Percentiles rank a stretch among this genome's conserved stretches.
These are phyloP conservation scores for Simalia tracyae DNA, from an alignment of 2,797 vertebrate genomes.

Conservation along the genomic window DNA sequence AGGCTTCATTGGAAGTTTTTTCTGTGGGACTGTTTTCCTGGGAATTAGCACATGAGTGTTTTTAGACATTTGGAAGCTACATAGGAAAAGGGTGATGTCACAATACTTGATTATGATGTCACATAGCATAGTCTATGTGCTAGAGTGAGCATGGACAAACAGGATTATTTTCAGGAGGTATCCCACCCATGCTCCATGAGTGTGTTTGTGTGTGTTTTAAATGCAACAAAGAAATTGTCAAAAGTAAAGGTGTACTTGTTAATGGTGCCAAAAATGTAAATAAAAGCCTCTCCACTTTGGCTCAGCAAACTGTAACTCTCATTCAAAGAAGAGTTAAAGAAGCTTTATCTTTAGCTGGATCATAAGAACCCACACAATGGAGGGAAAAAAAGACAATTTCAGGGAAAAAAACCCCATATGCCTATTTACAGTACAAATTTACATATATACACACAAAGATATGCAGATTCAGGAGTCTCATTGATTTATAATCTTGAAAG, in stretches of 20 bases:
- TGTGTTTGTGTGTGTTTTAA: not conserved
- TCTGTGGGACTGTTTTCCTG: not conserved
- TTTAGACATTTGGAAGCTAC: not conserved
- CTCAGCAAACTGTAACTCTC: not conserved
- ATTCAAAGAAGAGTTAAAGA: not conserved
- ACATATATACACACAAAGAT: not conserved
- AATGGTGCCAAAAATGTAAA: not conserved
- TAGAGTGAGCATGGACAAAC: not conserved
- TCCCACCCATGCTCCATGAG: not conserved
- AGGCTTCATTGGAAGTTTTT: not conserved
- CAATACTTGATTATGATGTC: not conserved
- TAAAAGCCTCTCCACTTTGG: not conserved
- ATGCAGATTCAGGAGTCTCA: not conserved
- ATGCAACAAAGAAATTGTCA: not conserved
- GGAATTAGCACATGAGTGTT: not conserved
- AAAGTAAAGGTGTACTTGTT: not conserved
- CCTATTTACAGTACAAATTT: not conserved
- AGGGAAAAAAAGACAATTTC: conserved; percentile 17
- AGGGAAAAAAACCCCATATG: too few species aligned
- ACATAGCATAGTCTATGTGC: not conserved
- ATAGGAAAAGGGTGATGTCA: not conserved
- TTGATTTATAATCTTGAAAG: not conserved
- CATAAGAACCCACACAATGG: conserved; percentile 1
- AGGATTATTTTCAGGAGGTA: not conserved
- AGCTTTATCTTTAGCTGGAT: conserved; percentile 1